A percentile compares a stretch with the other conserved stretches of the same genome.
These are phyloP conservation scores for Pangasius larnaudii DNA, from an alignment of 2,797 vertebrate species.

Conservation along the genomic window DNA sequence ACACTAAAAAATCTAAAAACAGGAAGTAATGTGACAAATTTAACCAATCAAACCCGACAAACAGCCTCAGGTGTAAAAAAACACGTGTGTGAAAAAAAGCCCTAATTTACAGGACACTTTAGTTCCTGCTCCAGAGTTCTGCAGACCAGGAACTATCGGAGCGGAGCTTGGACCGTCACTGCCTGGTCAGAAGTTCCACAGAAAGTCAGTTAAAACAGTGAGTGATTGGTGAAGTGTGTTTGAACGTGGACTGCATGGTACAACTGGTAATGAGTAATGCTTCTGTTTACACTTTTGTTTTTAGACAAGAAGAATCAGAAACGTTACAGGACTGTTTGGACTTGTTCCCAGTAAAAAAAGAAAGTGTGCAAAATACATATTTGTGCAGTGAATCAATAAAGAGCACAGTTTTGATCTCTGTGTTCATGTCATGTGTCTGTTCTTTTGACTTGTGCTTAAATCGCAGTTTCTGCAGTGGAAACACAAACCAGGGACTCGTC, in stretches of 20 bases:
- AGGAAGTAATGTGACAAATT: neutral
- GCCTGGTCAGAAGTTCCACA: neutral
- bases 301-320: neutral
- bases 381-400: neutral
- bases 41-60: neutral
- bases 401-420: neutral
- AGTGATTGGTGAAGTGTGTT: neutral
- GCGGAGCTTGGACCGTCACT: neutral
- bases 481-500: neutral
- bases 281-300: neutral
- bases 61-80: no score
- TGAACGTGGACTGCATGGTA: neutral
- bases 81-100: no score
- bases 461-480: neutral
- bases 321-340: neutral
- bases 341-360: neutral
- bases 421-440: neutral
- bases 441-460: neutral
- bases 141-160: neutral
- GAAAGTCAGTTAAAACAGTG: neutral
- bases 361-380: neutral
- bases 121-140: neutral
- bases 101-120: neutral
- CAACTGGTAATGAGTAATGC: neutral
- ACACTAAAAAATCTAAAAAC: neutral